These are phyloP conservation scores for Macropis europaea DNA, from an alignment of 2,888 invertebrate genomes.

Conservation along the genomic window DNA sequence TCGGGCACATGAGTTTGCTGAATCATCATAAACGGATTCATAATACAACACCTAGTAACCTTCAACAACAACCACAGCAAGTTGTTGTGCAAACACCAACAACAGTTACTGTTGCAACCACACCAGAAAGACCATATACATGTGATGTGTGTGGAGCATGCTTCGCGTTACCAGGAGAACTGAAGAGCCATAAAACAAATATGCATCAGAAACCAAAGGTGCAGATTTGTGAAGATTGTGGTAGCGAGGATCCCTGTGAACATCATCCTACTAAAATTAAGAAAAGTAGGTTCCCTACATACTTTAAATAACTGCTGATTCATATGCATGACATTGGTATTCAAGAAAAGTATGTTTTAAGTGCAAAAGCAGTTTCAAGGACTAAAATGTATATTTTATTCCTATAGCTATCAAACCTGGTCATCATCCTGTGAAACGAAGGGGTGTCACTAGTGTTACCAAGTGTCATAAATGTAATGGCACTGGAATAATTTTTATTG, in stretches of 20 bases:
- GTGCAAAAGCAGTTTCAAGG: no score
- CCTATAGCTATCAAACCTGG: constrained; percentile 78
- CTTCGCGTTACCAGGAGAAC: constrained; percentile 80
- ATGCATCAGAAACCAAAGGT: constrained; percentile 79
- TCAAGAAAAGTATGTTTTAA: neutral
- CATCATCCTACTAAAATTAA: constrained; percentile 79
- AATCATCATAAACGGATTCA: constrained; percentile 93
- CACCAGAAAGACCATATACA: constrained; percentile 79
- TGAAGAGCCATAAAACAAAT: constrained; percentile 80
- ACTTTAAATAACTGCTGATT: no score
- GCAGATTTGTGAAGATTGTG: constrained; percentile 78
- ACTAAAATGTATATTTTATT: no score
- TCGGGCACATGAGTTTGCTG: constrained; percentile 89
- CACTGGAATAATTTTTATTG: constrained; percentile 91
- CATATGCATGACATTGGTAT: no score
- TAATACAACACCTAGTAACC: constrained; percentile 80
- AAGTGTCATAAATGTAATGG: constrained; percentile 95
- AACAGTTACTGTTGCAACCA: constrained; percentile 78
- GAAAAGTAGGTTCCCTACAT: constrained; percentile 71
- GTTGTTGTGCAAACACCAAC: constrained; percentile 79
- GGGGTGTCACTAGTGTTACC: constrained; percentile 90
- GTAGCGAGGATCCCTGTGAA: constrained; percentile 78
- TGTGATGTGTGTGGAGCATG: constrained; percentile 81
- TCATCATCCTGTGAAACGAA: constrained; percentile 90
- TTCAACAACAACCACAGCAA: constrained; percentile 78